phyloP scores from a whole-genome alignment of 2,113 vertebrate genomes.

The Edolisoma coerulescens region DNA sequence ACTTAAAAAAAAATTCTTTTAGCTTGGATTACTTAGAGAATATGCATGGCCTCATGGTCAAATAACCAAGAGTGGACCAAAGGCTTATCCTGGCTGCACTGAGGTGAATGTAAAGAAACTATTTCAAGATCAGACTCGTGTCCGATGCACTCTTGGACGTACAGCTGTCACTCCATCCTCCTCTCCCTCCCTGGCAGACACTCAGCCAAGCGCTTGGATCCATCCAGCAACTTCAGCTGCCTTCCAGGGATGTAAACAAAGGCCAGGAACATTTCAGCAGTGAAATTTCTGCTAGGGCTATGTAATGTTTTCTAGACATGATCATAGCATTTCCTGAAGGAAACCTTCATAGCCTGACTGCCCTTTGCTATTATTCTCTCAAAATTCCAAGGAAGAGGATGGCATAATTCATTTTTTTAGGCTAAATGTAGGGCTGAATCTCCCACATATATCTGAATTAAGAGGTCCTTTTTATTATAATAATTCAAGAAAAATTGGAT shows the following conservation, averaged over 20 bases:
- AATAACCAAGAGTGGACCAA: background rate
- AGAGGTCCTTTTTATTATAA: background rate
- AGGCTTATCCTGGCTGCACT: background rate
- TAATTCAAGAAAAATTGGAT: background rate
- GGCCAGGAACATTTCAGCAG: background rate
- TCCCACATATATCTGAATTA: background rate
- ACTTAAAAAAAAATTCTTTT: background rate
- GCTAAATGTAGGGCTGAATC: background rate
- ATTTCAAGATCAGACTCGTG: background rate
- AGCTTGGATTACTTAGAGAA: background rate
- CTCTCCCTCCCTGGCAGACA: background rate
- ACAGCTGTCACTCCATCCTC: background rate
- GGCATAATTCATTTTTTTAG: background rate
- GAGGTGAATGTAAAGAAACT: background rate
- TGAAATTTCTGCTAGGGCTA: background rate
- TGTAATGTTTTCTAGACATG: background rate
- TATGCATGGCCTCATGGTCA: rapidly evolving
- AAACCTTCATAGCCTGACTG: background rate
- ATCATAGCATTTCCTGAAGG: background rate
- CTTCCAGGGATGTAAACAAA: slow-evolving; percentile 33
- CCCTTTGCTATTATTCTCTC: background rate
- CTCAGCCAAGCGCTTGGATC: background rate
- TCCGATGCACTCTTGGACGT: rapidly evolving
- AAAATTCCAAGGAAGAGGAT: background rate
- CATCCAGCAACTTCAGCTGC: background rate